phyloP scores from a whole-genome alignment of 2,113 vertebrate genomes.

The Mionectes macconnelli region DNA sequence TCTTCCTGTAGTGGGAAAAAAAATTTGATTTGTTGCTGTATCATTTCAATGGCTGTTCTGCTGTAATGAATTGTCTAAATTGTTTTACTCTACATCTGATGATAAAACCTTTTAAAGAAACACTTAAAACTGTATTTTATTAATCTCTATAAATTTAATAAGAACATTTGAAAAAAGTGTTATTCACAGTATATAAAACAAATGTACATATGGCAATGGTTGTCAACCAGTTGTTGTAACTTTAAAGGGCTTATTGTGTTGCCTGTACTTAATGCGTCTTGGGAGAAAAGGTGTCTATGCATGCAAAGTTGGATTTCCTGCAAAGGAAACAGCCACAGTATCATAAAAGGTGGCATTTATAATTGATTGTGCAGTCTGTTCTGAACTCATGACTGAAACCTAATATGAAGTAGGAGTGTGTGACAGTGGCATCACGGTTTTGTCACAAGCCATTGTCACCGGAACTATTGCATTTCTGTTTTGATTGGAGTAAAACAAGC shows the following conservation, averaged over 20 bases:
- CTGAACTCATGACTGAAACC: background rate
- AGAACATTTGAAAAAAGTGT: background rate
- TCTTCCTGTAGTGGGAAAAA: background rate
- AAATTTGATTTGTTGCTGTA: background rate
- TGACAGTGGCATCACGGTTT: background rate
- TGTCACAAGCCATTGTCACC: background rate
- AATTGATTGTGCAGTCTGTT: background rate
- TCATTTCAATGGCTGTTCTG: background rate
- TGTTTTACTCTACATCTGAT: background rate
- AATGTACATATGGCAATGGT: background rate
- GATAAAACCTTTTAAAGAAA: background rate
- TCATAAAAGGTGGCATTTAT: background rate
- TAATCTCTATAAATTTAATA: background rate
- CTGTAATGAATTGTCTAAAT: background rate
- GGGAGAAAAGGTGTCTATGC: background rate
- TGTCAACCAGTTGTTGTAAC: background rate
- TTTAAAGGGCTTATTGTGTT: background rate
- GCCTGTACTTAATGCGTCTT: background rate
- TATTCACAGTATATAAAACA: background rate
- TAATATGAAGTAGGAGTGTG: background rate
- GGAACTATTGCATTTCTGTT: background rate
- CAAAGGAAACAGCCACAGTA: background rate
- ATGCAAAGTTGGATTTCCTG: background rate
- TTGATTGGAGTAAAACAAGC: background rate
- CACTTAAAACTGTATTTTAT: background rate